Conservation (phyloP, 2,888 invertebrate genomes). For the Pterobdella sp. region DNA sequence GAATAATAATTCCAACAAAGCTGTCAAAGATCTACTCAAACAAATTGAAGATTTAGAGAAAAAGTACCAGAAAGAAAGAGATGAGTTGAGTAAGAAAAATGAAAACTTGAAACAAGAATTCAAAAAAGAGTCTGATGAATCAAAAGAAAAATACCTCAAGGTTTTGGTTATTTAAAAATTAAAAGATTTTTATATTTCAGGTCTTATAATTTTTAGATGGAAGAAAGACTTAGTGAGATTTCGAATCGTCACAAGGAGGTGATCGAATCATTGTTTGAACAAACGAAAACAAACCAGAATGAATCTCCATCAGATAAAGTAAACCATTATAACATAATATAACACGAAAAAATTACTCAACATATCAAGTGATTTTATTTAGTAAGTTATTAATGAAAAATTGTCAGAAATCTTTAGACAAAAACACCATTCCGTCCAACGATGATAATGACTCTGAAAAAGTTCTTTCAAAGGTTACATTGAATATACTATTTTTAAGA, state of each 20-base stretch:
- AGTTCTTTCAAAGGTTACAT: too few species aligned
- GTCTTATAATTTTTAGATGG: not conserved
- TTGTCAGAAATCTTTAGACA: not conserved
- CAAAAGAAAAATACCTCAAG: constrained; percentile 27
- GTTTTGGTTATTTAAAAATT: constrained; percentile 5
- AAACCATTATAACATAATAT: not conserved
- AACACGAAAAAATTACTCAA: not conserved
- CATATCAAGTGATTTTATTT: not conserved
- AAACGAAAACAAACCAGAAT: not conserved
- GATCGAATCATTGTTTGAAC: not conserved
- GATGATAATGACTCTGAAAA: not conserved
- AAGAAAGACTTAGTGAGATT: constrained; percentile 13
- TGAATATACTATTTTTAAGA: too few species aligned
- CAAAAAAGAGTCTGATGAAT: constrained; percentile 20
- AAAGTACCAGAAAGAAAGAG: constrained; percentile 46
- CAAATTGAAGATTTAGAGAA: constrained; percentile 44
- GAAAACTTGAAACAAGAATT: constrained; percentile 41
- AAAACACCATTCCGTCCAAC: not conserved
- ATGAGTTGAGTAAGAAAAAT: constrained; percentile 68
- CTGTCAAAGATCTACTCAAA: constrained; percentile 41
- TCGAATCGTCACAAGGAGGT: constrained; percentile 16
- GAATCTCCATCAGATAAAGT: not conserved
- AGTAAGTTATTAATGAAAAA: too few species aligned
- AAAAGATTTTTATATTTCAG: constrained; percentile 5
- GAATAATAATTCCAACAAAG: constrained; percentile 22